Evolutionary conservation across 2,888 invertebrate species (phyloP).

Genomic region (Drymonia ruficornis): DNA sequence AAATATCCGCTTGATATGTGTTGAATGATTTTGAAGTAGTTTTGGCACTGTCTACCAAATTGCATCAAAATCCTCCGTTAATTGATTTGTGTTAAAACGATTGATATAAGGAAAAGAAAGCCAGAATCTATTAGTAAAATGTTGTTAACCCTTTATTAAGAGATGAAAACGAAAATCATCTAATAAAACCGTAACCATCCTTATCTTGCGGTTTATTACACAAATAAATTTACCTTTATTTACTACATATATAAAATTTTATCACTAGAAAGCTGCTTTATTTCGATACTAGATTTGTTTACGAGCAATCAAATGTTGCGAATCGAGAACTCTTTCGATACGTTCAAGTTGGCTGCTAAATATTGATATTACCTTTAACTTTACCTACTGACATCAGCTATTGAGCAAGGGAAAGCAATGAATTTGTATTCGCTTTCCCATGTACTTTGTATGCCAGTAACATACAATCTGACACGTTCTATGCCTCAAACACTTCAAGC

Average conservation of each 20-base stretch:
- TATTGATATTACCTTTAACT: constrained; percentile 41
- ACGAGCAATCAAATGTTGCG: constrained; percentile 24
- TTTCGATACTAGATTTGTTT: constrained; percentile 28
- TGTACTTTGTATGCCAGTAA: constrained; percentile 29
- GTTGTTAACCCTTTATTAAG: too few species aligned
- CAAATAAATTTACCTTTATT: not conserved
- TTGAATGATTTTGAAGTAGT: too few species aligned
- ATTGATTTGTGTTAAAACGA: too few species aligned
- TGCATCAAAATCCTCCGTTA: too few species aligned
- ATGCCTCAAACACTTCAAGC: constrained; percentile 12
- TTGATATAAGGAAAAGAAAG: too few species aligned
- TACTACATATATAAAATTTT: constrained; percentile 17
- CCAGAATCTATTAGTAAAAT: too few species aligned
- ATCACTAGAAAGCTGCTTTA: constrained; percentile 36
- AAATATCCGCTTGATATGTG: too few species aligned
- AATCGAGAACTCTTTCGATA: constrained; percentile 37
- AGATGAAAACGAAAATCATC: too few species aligned
- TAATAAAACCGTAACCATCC: too few species aligned
- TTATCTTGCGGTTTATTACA: not conserved
- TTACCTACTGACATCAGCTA: constrained; percentile 32
- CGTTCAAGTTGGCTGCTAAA: constrained; percentile 28
- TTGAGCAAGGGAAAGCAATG: constrained; percentile 41
- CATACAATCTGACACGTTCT: constrained; percentile 16
- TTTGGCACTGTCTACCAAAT: too few species aligned
- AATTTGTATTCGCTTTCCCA: constrained; percentile 49